These are phyloP conservation scores for Eumaeus atala DNA, from an alignment of 1,140 invertebrate genomes.

Conservation along the genomic window DNA sequence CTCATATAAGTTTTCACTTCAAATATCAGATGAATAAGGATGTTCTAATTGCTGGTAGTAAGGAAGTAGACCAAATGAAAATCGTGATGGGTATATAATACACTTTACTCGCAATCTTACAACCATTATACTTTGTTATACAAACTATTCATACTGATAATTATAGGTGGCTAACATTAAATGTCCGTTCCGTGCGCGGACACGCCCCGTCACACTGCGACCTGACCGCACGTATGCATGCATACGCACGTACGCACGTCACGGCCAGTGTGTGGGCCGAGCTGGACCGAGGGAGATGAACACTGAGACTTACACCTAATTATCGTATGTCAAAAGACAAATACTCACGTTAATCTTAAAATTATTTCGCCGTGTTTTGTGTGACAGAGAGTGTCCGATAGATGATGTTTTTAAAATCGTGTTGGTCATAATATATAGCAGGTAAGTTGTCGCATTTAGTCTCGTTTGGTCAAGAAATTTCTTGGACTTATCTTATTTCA, in stretches of 20 bases:
- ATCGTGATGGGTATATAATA: conserved; percentile 37
- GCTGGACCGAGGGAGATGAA: conserved; percentile 2
- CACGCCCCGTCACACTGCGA: not conserved
- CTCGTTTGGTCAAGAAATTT: no score
- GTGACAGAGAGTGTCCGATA: not conserved
- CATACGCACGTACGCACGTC: not conserved
- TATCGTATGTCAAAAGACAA: conserved; percentile 6
- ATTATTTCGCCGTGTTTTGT: not conserved
- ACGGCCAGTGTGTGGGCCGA: not conserved
- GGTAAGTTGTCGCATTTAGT: no score
- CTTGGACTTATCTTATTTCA: no score
- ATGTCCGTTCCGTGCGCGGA: conserved; percentile 15
- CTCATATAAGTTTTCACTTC: no score
- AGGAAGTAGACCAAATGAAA: not conserved
- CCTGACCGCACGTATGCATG: not conserved
- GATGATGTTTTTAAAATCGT: no score
- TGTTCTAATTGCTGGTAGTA: no score
- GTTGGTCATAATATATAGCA: no score
- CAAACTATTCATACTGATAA: conserved; percentile 18
- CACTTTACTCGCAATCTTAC: conserved; percentile 38
- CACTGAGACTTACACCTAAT: conserved; percentile 4
- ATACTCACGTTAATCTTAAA: conserved; percentile 4
- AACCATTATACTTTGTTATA: conserved; percentile 29
- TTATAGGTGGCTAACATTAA: conserved; percentile 22
- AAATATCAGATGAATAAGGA: no score